These are phyloP conservation scores for Neuroscelio doddi DNA, from an alignment of 2,888 invertebrate species.

Conservation along the genomic window DNA sequence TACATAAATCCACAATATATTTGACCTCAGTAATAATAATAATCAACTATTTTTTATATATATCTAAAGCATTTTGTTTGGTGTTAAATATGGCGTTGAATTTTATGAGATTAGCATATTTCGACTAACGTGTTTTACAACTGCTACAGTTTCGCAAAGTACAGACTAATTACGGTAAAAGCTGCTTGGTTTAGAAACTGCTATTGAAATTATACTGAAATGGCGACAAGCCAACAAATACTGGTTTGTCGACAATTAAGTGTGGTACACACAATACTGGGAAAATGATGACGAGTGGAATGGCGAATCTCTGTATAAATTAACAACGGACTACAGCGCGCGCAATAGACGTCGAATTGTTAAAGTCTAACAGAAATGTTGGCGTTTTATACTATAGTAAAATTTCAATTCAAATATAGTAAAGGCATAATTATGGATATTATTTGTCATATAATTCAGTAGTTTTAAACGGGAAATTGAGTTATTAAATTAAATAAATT, in stretches of 20 bases:
- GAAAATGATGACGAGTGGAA: slow-evolving; percentile 11
- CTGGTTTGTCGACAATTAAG: slow-evolving; percentile 12
- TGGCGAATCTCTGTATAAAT: slow-evolving; percentile 8
- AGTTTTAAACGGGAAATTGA: too few relatives aligned
- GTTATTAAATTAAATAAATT: too few relatives aligned
- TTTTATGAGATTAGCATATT: too few relatives aligned
- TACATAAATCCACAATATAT: too few relatives aligned
- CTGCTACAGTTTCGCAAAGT: too few relatives aligned
- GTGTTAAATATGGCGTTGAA: too few relatives aligned
- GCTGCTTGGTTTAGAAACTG: slow-evolving; percentile 7
- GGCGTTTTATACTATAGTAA: slow-evolving; percentile 3
- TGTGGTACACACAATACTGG: slow-evolving; percentile 7
- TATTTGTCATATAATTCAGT: background rate
- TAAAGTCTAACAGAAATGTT: slow-evolving; percentile 3
- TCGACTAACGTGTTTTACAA: too few relatives aligned
- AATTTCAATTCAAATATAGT: slow-evolving; percentile 1
- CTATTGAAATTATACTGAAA: slow-evolving; percentile 17
- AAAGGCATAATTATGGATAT: slow-evolving; percentile 3
- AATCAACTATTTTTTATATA: too few relatives aligned
- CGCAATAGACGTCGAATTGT: slow-evolving; percentile 3
- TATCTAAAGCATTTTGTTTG: too few relatives aligned
- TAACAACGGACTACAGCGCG: slow-evolving; percentile 5
- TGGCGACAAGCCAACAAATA: slow-evolving; percentile 13
- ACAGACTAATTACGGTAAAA: slow-evolving; percentile 13
- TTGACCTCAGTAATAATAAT: too few relatives aligned